Evolutionary conservation across 1,140 invertebrate genomes (phyloP).

Genomic region (Drosophila mojavensis): DNA sequence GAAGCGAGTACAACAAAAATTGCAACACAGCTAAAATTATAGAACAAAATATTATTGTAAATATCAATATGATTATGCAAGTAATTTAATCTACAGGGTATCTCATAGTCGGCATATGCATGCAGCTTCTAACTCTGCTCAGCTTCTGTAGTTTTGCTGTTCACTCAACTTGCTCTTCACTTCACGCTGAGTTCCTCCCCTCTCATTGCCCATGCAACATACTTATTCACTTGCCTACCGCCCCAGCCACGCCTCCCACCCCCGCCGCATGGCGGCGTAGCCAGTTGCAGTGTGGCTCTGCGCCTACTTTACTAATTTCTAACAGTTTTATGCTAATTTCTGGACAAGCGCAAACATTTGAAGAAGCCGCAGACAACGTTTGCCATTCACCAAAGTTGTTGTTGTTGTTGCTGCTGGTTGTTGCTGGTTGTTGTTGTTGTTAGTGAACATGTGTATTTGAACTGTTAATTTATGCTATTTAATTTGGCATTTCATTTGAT

Average conservation of each 20-base stretch:
- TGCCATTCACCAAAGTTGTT: constrained; percentile 34
- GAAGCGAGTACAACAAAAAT: too few species aligned
- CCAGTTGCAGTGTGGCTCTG: constrained; percentile 5
- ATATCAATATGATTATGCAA: too few species aligned
- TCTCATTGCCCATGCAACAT: too few species aligned
- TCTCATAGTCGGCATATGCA: too few species aligned
- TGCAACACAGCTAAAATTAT: too few species aligned
- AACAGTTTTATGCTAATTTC: constrained; percentile 78
- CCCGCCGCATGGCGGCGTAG: background rate
- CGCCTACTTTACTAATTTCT: constrained; percentile 52
- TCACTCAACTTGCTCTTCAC: too few species aligned
- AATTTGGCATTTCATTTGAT: constrained; percentile 70
- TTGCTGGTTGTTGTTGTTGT: constrained; percentile 32
- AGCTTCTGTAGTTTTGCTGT: too few species aligned
- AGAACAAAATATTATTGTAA: too few species aligned
- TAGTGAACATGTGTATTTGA: constrained; percentile 50
- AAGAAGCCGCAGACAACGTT: constrained; percentile 41
- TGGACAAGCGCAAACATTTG: constrained; percentile 42
- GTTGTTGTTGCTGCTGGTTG: background rate
- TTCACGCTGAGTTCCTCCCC: background rate
- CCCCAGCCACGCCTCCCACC: background rate
- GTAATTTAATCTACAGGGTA: too few species aligned
- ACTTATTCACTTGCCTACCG: too few species aligned
- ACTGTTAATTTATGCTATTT: constrained; percentile 68
- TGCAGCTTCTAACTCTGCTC: too few species aligned